Evolutionary conservation across 2,888 invertebrate species (phyloP).

Genomic region (Cephus pulcher): DNA sequence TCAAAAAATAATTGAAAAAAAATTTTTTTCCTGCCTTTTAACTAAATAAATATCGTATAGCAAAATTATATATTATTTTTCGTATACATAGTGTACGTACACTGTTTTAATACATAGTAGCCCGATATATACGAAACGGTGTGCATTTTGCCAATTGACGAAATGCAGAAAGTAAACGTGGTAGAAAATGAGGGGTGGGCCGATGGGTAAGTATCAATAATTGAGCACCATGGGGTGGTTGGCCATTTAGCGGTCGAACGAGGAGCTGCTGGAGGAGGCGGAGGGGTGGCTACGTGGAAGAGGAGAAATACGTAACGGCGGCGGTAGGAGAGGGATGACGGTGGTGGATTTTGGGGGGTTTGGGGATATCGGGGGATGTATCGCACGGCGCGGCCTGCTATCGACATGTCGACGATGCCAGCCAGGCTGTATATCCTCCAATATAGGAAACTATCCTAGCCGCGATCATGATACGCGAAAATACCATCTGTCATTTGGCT

Average conservation of each 20-base stretch:
- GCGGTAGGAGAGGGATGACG: not conserved
- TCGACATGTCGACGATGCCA: constrained; percentile 64
- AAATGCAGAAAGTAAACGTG: constrained; percentile 20
- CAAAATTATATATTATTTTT: too few relatives aligned
- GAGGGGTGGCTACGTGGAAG: constrained; percentile 26
- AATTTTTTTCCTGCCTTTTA: too few relatives aligned
- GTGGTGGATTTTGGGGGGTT: constrained; percentile 30
- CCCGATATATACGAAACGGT: not conserved
- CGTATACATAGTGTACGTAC: too few relatives aligned
- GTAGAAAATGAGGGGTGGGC: constrained; percentile 33
- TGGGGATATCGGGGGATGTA: constrained; percentile 60
- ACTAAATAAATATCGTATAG: too few relatives aligned
- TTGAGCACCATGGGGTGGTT: constrained; percentile 57
- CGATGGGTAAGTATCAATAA: constrained; percentile 61
- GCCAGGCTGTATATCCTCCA: constrained; percentile 45
- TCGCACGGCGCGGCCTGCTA: constrained; percentile 62
- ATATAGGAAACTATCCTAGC: constrained; percentile 56
- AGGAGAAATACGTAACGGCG: not conserved
- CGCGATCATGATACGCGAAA: constrained; percentile 61
- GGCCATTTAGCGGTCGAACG: constrained; percentile 63
- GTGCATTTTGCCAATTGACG: constrained; percentile 16
- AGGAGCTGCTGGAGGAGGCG: constrained; percentile 37
- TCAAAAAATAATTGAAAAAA: too few relatives aligned
- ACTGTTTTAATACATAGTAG: too few relatives aligned
- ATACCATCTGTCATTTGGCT: constrained; percentile 62